Percentiles rank a stretch among this genome's conserved stretches.
phyloP scores from a whole-genome alignment of 1,140 invertebrate genomes.

The Lamellibrachia luymesi region DNA sequence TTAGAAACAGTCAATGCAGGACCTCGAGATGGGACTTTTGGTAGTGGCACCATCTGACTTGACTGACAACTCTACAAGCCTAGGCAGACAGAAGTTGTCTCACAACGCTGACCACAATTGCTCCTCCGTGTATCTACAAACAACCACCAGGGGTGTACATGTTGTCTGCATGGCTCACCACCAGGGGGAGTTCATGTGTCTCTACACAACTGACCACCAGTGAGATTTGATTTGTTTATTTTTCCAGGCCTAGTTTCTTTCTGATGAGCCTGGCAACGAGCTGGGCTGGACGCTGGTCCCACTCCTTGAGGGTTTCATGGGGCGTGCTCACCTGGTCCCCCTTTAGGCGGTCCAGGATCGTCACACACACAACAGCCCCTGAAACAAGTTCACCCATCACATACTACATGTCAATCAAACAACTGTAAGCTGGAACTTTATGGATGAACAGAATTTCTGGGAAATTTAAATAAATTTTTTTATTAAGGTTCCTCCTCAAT shows the following conservation, averaged over 20 bases:
- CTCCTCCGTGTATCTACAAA: not conserved
- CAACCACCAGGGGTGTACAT: not conserved
- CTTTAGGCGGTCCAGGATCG: slow-evolving; percentile 87
- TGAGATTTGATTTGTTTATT: not conserved
- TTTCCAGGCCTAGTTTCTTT: slow-evolving; percentile 63
- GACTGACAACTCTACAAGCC: not conserved
- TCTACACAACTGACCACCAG: not conserved
- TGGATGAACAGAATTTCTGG: no score
- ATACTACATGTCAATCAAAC: no score
- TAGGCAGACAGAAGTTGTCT: not conserved
- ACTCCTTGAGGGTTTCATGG: slow-evolving; percentile 87
- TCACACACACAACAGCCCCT: slow-evolving; percentile 90
- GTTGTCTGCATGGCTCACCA: not conserved
- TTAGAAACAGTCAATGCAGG: not conserved
- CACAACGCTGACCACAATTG: not conserved
- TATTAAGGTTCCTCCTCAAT: no score
- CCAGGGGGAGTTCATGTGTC: not conserved
- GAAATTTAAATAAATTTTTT: no score
- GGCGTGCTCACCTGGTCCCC: slow-evolving; percentile 84
- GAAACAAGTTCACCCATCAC: slow-evolving; percentile 14
- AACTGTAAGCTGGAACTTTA: not conserved
- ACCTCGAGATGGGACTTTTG: not conserved
- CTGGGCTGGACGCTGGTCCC: slow-evolving; percentile 87
- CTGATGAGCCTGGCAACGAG: slow-evolving; percentile 86
- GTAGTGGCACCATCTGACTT: not conserved